Evolutionary conservation across 2,113 vertebrate genomes (phyloP).

Genomic region (Phrynosoma blainvillii): DNA sequence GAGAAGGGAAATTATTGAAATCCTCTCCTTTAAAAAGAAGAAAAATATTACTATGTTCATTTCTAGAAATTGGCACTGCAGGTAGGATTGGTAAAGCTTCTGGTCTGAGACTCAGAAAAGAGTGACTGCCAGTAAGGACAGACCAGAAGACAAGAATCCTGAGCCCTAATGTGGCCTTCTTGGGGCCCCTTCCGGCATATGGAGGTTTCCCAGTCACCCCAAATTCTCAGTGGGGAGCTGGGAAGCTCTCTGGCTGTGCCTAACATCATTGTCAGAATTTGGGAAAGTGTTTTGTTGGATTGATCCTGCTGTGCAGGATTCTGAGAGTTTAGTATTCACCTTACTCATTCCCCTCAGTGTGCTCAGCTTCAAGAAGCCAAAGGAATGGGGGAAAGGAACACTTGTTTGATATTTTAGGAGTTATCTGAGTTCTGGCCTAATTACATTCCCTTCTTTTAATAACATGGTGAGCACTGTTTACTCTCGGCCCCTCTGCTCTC

Average conservation of each 20-base stretch:
- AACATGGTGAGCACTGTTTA: background rate
- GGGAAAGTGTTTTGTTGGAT: no score
- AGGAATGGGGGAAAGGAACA: background rate
- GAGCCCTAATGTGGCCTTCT: no score
- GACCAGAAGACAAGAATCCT: no score
- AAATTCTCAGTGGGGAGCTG: no score
- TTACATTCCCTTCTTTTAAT: background rate
- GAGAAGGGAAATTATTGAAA: background rate
- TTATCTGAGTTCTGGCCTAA: background rate
- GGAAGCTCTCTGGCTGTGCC: no score
- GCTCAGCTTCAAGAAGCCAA: background rate
- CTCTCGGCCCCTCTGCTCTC: background rate
- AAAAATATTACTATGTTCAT: background rate
- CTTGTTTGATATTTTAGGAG: background rate
- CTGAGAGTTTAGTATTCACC: no score
- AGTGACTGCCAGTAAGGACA: no score
- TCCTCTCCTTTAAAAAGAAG: background rate
- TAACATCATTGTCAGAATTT: no score
- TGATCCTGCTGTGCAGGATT: no score
- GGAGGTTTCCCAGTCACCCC: no score
- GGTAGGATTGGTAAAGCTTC: background rate
- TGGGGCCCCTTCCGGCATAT: no score
- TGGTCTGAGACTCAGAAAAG: background rate
- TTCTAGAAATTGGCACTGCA: background rate
- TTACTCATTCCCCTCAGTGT: background rate